Base-by-base conservation (phyloP, 2,113 vertebrate species). In the Chitala chitala region DNA sequence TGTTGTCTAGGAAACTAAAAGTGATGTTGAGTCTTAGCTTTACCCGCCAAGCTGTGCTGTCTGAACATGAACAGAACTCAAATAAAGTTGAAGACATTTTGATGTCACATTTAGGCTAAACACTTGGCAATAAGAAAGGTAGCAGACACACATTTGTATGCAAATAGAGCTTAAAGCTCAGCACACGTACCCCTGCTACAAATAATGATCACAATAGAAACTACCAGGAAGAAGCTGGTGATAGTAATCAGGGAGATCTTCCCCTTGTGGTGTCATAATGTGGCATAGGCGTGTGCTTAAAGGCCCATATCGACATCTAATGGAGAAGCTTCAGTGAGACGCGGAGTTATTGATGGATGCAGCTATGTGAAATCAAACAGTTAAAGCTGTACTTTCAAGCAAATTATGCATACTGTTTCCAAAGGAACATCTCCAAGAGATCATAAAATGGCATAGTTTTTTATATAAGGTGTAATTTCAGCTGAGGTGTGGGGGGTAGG, bases 61-160 rank as follows among this genome's bases (percentile, higher is more conserved):
- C 46, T 48, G 5, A 7, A 5, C n/a, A n/a, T n/a, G n/a, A n/a
- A n/a, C n/a, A n/a, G n/a, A n/a, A n/a, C n/a, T n/a, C n/a, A n/a
- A n/a, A n/a, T n/a, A n/a, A n/a, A n/a, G 26, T 50, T 10, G 17
- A 42, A 69, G 66, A 29, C 24, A 50, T n/a, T 24, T 24, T 8
- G 66, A 69, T n/a, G 24, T 46, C 36, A 4, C 24, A 26, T 13
- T 69, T 29, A 50, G 46, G 42, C 66, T 17, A 6, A 13, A 48
- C 10, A 3, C 36, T 13, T 42, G 44, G 13, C 24, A 2, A 24
- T 5, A 1, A 12, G 12, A 22, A 20, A 46, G 42, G 44, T n/a
- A 55, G 20, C 12, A n/a, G n/a, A n/a, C n/a, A 55, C 13, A 69
- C 56, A 58, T 73, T 73, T 73, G 40, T 42, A 73, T 50, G 71